phyloP scores from a whole-genome alignment of 1,140 invertebrate genomes.

The Glossosoma conforme region DNA sequence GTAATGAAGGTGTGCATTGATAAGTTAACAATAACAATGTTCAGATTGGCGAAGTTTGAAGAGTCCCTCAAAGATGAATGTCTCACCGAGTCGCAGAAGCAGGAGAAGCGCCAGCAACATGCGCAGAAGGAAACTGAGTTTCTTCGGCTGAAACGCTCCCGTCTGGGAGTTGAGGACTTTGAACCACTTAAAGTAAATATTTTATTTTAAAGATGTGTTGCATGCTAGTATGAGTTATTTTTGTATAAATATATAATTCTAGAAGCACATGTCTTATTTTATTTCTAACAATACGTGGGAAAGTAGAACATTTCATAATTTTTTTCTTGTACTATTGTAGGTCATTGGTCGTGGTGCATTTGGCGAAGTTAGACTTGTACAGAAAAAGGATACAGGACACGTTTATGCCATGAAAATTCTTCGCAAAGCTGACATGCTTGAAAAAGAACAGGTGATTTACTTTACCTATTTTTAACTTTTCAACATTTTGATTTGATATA shows the following conservation, averaged over 20 bases:
- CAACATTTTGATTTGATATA: no score
- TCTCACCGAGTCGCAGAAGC: conserved; percentile 76
- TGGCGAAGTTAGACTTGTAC: conserved; percentile 96
- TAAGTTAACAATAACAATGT: conserved; percentile 24
- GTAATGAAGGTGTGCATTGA: no score
- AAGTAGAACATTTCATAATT: background rate
- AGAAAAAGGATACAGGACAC: conserved; percentile 99
- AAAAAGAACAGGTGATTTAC: conserved; percentile 91
- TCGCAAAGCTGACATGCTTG: conserved; percentile 97
- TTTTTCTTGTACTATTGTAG: conserved; percentile 28
- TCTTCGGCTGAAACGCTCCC: conserved; percentile 89
- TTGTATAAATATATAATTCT: no score
- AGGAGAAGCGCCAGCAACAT: conserved; percentile 89
- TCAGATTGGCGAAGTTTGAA: conserved; percentile 84
- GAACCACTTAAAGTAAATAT: conserved; percentile 82
- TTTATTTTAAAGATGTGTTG: no score
- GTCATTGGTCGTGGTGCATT: conserved; percentile 95
- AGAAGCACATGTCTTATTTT: no score
- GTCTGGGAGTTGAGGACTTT: conserved; percentile 97
- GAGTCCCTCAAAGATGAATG: conserved; percentile 92
- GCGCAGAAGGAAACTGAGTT: conserved; percentile 98
- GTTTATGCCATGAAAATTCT: conserved; percentile 99
- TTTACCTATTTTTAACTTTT: no score
- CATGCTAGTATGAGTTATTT: no score
- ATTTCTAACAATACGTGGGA: no score